Conservation (phyloP, 2,113 vertebrate genomes). For the Clarias batrachus region DNA sequence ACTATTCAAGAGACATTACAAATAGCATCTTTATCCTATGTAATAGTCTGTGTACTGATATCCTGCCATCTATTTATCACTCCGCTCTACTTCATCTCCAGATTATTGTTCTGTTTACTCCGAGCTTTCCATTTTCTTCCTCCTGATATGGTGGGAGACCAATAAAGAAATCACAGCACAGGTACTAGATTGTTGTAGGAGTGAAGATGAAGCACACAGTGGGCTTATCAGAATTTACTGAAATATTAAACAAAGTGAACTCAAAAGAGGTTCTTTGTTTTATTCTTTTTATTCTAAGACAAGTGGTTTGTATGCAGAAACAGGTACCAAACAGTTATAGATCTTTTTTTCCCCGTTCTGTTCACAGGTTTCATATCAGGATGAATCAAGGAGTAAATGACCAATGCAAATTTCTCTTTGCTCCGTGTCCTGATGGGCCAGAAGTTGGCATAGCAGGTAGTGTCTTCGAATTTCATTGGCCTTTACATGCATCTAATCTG, state of each 20-base stretch:
- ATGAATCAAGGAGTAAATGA: not conserved
- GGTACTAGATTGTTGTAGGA: conserved; percentile 47
- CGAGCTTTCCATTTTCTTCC: conserved; percentile 40
- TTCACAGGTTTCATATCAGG: not conserved
- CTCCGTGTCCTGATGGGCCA: not conserved
- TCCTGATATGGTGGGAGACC: conserved; percentile 13
- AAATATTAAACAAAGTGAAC: conserved; percentile 18
- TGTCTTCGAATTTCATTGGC: too few species aligned
- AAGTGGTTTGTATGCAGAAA: conserved; percentile 10
- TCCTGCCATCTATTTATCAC: conserved; percentile 53
- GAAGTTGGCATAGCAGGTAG: not conserved
- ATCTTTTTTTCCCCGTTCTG: not conserved
- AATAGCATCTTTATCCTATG: conserved; percentile 54
- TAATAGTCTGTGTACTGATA: conserved; percentile 51
- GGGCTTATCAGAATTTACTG: conserved; percentile 8
- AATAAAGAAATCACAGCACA: conserved; percentile 51
- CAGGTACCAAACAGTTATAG: not conserved
- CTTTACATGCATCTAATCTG: too few species aligned
- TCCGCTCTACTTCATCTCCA: conserved; percentile 48
- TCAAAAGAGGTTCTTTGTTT: not conserved
- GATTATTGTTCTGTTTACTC: conserved; percentile 50
- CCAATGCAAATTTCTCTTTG: not conserved
- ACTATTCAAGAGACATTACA: conserved; percentile 52
- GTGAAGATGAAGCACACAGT: conserved; percentile 25
- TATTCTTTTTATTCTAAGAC: not conserved